A percentile compares a stretch with the other conserved stretches of the same genome.
phyloP scores from a whole-genome alignment of 2,113 vertebrate genomes.

The Oreamnos americanus region DNA sequence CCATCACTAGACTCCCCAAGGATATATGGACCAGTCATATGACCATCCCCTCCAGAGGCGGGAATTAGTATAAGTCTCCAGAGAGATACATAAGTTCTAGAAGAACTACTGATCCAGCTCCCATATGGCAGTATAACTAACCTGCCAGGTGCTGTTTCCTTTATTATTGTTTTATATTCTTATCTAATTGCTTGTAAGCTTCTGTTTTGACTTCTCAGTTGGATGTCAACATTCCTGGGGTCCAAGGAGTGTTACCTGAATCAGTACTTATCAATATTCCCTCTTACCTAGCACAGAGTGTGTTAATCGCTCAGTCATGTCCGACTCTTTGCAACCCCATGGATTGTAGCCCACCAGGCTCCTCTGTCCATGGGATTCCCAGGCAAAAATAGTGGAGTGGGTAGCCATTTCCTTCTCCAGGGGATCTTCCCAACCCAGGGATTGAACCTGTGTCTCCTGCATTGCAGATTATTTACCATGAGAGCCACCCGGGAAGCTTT shows the following conservation, averaged over 20 bases:
- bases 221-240: neutral
- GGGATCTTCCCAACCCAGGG: neutral
- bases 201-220: neutral
- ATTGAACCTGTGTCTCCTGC: fast-evolving
- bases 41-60: neutral
- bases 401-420: neutral
- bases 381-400: neutral
- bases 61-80: neutral
- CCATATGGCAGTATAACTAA: neutral
- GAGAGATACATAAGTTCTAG: neutral
- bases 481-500: neutral
- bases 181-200: neutral
- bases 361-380: neutral
- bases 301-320: neutral
- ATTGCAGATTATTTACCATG: neutral
- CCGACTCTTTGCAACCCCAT: neutral
- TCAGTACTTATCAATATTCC: neutral
- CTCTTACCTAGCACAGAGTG: neutral
- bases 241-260: neutral
- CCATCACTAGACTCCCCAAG: neutral
- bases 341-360: neutral
- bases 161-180: neutral
- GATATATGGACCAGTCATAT: neutral
- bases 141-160: neutral
- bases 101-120: neutral